phyloP scores from a whole-genome alignment of 2,888 invertebrate genomes.

The Nematopogon swammerdamellus region DNA sequence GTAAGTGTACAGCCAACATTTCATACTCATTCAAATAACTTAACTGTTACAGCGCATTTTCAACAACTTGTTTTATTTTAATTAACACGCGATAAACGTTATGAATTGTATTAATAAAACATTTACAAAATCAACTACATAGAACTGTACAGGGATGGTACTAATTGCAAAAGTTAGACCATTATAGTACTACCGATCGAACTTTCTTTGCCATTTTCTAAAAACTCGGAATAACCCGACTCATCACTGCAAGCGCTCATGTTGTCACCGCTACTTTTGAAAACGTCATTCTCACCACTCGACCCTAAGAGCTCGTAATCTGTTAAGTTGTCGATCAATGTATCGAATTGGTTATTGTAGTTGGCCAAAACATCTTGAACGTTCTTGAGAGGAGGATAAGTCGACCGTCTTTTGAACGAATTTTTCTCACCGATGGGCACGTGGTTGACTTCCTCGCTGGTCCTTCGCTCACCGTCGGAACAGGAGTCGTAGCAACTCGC shows the following conservation, averaged over 20 bases:
- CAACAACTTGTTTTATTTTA: no score
- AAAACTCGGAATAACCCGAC: slow-evolving; percentile 83
- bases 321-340: slow-evolving; percentile 38
- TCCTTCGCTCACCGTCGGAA: slow-evolving; percentile 13
- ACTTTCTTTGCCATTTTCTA: slow-evolving; percentile 51
- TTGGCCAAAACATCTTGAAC: slow-evolving; percentile 25
- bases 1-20: no score
- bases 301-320: slow-evolving; percentile 38
- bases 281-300: slow-evolving; percentile 38
- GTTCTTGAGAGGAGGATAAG: slow-evolving; percentile 39
- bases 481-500: slow-evolving; percentile 20
- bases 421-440: slow-evolving; percentile 50
- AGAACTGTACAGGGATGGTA: no score
- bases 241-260: slow-evolving; percentile 88
- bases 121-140: no score
- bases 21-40: no score
- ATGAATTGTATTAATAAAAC: no score
- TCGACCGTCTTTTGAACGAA: slow-evolving; percentile 36
- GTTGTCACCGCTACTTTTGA: slow-evolving; percentile 56
- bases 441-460: slow-evolving; percentile 36
- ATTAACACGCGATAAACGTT: no score
- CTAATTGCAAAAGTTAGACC: slow-evolving; percentile 25
- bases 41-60: no score
- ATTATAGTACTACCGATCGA: slow-evolving; percentile 49
- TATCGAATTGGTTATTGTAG: slow-evolving; percentile 39